Conservation (phyloP, 2,888 invertebrate genomes). For the Steromphala cineraria region DNA sequence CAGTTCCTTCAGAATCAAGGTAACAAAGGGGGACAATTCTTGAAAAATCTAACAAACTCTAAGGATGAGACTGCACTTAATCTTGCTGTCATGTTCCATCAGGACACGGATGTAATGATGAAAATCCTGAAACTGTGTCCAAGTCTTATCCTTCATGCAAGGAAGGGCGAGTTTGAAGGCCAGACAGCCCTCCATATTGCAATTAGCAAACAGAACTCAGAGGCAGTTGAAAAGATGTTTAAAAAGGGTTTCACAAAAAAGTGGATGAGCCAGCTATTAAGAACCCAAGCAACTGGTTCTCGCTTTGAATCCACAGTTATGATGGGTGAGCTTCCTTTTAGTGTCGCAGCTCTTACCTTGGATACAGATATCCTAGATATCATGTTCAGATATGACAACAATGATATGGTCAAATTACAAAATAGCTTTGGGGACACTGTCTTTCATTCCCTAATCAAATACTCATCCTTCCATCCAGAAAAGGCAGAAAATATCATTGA, state of each 20-base stretch:
- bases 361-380: conserved; percentile 43
- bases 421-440: conserved; percentile 52
- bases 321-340: conserved; percentile 53
- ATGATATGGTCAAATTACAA: conserved; percentile 12
- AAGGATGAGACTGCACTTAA: conserved; percentile 23
- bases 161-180: conserved; percentile 37
- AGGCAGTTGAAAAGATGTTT: conserved; percentile 33
- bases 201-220: conserved; percentile 38
- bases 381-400: conserved; percentile 38
- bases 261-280: conserved; percentile 18
- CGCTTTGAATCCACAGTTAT: conserved; percentile 52
- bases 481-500: conserved; percentile 27
- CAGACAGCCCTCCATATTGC: conserved; percentile 51
- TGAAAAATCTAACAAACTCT: conserved; percentile 24
- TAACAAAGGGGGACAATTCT: neutral
- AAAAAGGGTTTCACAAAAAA: neutral
- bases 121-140: conserved; percentile 19
- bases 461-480: conserved; percentile 45
- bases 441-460: conserved; percentile 48
- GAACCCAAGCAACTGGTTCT: conserved; percentile 41
- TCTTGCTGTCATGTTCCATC: conserved; percentile 15
- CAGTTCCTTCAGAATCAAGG: neutral
- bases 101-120: neutral
- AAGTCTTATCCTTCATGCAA: conserved; percentile 7
- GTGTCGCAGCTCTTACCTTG: conserved; percentile 52